Conservation (phyloP, 2,888 invertebrate genomes). For the Phyllotreta striolata region DNA sequence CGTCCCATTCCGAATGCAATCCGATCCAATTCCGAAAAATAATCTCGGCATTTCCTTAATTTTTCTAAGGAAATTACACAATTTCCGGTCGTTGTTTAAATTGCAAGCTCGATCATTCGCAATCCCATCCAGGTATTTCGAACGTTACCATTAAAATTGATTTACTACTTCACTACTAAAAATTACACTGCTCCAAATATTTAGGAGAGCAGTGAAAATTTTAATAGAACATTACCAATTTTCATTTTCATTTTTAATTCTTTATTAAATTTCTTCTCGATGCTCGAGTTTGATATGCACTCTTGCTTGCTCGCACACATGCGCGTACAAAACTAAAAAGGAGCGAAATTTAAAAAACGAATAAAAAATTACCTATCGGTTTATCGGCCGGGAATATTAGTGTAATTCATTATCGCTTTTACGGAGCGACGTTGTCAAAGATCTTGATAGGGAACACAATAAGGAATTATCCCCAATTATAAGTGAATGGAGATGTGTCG, state of each 20-base stretch:
- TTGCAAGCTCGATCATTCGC: constrained; percentile 13
- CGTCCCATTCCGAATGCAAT: background rate
- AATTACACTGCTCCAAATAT: too few species aligned
- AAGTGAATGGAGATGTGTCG: constrained; percentile 53
- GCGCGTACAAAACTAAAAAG: too few species aligned
- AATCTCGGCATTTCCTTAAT: constrained; percentile 20
- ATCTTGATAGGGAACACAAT: constrained; percentile 48
- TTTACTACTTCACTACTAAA: too few species aligned
- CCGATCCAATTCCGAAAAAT: constrained; percentile 14
- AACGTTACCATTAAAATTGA: too few species aligned
- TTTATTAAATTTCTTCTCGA: too few species aligned
- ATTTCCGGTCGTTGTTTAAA: constrained; percentile 22
- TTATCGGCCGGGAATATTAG: constrained; percentile 26
- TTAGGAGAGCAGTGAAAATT: too few species aligned
- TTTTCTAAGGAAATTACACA: constrained; percentile 21
- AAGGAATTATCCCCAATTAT: constrained; percentile 56
- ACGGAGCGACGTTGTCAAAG: constrained; percentile 36
- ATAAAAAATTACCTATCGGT: constrained; percentile 1
- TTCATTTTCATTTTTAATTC: too few species aligned
- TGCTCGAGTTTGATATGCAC: too few species aligned
- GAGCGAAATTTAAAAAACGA: background rate
- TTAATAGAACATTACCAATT: too few species aligned
- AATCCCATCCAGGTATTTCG: background rate
- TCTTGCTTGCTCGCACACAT: too few species aligned
- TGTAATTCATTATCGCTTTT: constrained; percentile 28